Percentiles rank a stretch among this genome's conserved stretches.
phyloP scores from a whole-genome alignment of 2,113 vertebrate species.

The Otus sunia region DNA sequence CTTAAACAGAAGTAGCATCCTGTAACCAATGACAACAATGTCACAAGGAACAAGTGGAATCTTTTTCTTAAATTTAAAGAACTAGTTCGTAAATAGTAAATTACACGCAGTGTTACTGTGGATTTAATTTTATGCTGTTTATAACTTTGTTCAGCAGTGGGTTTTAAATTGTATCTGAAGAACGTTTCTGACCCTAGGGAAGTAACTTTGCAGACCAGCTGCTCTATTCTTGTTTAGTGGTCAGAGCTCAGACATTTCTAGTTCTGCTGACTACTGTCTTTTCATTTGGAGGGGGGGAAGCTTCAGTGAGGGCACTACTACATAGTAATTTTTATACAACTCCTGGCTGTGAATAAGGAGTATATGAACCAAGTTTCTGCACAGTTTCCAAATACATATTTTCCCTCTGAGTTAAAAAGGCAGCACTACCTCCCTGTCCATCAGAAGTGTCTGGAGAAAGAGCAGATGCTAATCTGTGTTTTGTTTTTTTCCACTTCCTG shows the following conservation, averaged over 20 bases:
- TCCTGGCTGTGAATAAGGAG: neutral
- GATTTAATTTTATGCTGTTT: neutral
- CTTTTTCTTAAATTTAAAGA: neutral
- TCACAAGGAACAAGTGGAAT: neutral
- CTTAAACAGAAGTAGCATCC: neutral
- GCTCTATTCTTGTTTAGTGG: neutral
- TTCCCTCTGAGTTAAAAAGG: neutral
- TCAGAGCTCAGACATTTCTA: neutral
- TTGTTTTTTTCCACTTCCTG: neutral
- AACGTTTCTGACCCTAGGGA: neutral
- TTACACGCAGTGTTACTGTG: neutral
- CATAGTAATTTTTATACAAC: no score
- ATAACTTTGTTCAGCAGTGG: neutral
- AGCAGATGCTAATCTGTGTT: neutral
- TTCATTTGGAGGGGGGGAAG: no score
- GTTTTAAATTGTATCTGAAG: neutral
- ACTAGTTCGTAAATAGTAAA: neutral
- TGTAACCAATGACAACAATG: accelerated
- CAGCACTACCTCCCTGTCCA: neutral
- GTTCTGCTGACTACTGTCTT: neutral
- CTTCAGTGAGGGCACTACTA: neutral
- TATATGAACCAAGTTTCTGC: neutral
- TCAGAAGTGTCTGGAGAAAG: neutral
- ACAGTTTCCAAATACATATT: no score
- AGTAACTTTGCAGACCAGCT: neutral